Evolutionary conservation across 1,140 invertebrate species (phyloP).

Genomic region (Oedothorax gibbosus): DNA sequence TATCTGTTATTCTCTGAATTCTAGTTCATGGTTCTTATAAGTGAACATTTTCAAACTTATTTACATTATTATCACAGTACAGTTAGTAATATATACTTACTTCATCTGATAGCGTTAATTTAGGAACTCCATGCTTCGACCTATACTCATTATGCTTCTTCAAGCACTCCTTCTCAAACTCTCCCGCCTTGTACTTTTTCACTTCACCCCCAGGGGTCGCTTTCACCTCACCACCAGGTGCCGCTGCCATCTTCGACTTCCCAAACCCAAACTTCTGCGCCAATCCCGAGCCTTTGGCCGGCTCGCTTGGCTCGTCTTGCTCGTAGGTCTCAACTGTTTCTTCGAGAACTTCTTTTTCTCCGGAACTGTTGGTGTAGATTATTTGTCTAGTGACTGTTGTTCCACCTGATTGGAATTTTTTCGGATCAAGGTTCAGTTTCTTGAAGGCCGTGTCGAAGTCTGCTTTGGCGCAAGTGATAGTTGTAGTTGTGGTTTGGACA

Average conservation of each 20-base stretch:
- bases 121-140: slow-evolving; percentile 77
- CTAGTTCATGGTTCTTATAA: too few relatives aligned
- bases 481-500: slow-evolving; percentile 41
- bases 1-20: too few relatives aligned
- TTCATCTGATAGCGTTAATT: slow-evolving; percentile 78
- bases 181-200: background rate
- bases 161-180: slow-evolving; percentile 75
- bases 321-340: slow-evolving; percentile 43
- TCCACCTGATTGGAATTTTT: slow-evolving; percentile 33
- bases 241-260: background rate
- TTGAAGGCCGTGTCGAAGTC: slow-evolving; percentile 39
- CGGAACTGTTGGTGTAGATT: slow-evolving; percentile 39
- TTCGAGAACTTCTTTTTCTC: slow-evolving; percentile 25
- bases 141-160: slow-evolving; percentile 83
- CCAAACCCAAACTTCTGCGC: background rate
- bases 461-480: slow-evolving; percentile 30
- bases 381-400: slow-evolving; percentile 40
- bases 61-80: too few relatives aligned
- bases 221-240: background rate
- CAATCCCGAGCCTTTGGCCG: background rate
- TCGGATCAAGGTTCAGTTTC: slow-evolving; percentile 30
- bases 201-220: background rate
- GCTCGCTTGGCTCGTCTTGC: background rate
- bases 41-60: too few relatives aligned
- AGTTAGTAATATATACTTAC: slow-evolving; percentile 69